phyloP scores from a whole-genome alignment of 2,888 invertebrate genomes.

The Flexamia atlantica region DNA sequence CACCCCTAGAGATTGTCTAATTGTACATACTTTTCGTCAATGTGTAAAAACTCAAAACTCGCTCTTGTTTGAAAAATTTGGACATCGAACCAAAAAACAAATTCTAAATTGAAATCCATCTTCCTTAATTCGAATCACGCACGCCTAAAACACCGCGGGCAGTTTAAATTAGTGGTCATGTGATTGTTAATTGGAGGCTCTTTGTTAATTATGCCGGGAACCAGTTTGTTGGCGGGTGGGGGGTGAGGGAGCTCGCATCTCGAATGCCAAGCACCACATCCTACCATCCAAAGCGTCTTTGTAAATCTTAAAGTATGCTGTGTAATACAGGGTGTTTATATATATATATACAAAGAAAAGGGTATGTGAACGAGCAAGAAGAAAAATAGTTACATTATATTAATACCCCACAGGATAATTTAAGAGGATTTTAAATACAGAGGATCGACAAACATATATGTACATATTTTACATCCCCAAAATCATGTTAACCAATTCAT shows the following conservation, averaged over 20 bases:
- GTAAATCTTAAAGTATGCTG: neutral
- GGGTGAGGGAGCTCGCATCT: constrained; percentile 1
- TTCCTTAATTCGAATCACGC: constrained; percentile 27
- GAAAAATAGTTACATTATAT: too few relatives aligned
- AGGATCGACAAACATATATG: too few relatives aligned
- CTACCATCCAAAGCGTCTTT: neutral
- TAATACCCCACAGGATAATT: too few relatives aligned
- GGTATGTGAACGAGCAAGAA: too few relatives aligned
- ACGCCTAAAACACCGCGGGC: constrained; percentile 20
- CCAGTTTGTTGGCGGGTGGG: constrained; percentile 10
- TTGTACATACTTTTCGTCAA: too few relatives aligned
- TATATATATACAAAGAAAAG: too few relatives aligned
- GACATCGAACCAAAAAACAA: neutral
- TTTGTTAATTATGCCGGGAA: constrained; percentile 46
- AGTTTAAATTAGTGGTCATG: constrained; percentile 23
- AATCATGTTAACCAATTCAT: too few relatives aligned
- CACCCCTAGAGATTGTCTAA: too few relatives aligned
- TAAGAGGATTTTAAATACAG: too few relatives aligned
- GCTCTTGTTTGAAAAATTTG: neutral
- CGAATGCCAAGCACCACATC: neutral
- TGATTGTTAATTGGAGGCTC: constrained; percentile 48
- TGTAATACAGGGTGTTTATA: too few relatives aligned
- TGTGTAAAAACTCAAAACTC: neutral
- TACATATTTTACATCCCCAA: too few relatives aligned
- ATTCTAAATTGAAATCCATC: constrained; percentile 8